Base-by-base conservation (phyloP, 1,140 invertebrate genomes). In the Papilio glaucus region DNA sequence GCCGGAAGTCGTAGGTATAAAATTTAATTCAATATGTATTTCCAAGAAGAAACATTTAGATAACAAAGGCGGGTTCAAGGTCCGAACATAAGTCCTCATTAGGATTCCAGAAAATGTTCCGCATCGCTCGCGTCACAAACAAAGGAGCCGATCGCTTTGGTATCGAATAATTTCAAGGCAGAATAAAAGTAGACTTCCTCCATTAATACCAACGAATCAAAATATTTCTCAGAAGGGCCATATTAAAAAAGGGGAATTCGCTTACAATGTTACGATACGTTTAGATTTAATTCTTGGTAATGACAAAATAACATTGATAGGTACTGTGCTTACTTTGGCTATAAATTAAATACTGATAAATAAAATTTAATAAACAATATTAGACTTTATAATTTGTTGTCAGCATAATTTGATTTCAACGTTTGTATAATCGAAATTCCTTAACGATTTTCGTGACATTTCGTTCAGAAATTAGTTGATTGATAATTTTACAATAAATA, bases 211-310 rank as follows among this genome's bases (percentile, higher is more conserved):
- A 45, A 75, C 74, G 70, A 71, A 26, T 72, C 61, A 37, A 80
- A 85, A 83, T 79, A 78, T 83, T 84, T 83, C 79, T 80, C 80
- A 81, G 83, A 85, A 83, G 74, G 71, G 49, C 70, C 76, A 77
- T 77, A 78, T 65, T 69, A 61, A 39, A 29, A 73, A 21, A 71
- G 71, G 71, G 72, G 77, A 62, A 63, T 71, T 77, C n/a, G n/a
- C 10, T 71, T 74, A 69, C 61, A 62, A 71, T 72, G 33, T 49
- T 49, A 49, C 18, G 21, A 49, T 8, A 49, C 15, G 42, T 18
- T 49, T 21, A 18, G 45, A 15, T 49, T 49, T 49, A 49, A 6
- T 21, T 21, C 45, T 49, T 21, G 10, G 45, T 49, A 21, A 18
- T 49, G 45, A 49, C 21, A 49, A 49, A 49, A 49, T 49, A 49